phyloP scores from a whole-genome alignment of 2,888 invertebrate genomes.

The Creontiades dilutus region DNA sequence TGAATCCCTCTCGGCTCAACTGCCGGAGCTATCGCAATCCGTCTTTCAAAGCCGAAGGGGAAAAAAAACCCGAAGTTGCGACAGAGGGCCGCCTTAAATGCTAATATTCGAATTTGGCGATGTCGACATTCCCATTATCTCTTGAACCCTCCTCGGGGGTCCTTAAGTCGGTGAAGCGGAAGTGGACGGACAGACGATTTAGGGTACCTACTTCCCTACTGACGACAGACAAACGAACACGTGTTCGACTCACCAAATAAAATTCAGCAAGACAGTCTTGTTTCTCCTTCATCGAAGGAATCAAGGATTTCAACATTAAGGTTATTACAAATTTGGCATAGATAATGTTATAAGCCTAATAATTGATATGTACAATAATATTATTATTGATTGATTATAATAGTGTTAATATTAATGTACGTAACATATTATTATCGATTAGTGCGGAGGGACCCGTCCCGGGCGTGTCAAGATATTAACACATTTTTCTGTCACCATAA shows the following conservation, averaged over 20 bases:
- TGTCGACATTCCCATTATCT: slow-evolving; percentile 9
- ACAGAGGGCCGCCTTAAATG: slow-evolving; percentile 25
- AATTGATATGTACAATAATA: no score
- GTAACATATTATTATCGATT: no score
- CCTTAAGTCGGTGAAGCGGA: neutral
- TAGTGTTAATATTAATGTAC: no score
- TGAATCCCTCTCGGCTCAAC: neutral
- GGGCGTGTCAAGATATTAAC: no score
- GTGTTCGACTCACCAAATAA: neutral
- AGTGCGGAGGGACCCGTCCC: no score
- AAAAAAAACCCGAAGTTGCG: neutral
- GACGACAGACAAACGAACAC: neutral
- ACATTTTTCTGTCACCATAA: no score
- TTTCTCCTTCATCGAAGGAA: neutral
- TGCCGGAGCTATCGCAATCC: neutral
- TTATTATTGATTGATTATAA: no score
- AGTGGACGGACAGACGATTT: slow-evolving; percentile 7
- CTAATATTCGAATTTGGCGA: slow-evolving; percentile 25
- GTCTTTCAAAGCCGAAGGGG: neutral
- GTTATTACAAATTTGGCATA: no score
- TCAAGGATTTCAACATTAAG: no score
- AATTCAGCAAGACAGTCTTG: neutral
- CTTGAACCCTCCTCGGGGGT: neutral
- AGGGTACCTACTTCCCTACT: neutral
- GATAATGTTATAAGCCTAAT: no score